phyloP scores from a whole-genome alignment of 2,113 vertebrate genomes.

The Dromiciops gliroides region DNA sequence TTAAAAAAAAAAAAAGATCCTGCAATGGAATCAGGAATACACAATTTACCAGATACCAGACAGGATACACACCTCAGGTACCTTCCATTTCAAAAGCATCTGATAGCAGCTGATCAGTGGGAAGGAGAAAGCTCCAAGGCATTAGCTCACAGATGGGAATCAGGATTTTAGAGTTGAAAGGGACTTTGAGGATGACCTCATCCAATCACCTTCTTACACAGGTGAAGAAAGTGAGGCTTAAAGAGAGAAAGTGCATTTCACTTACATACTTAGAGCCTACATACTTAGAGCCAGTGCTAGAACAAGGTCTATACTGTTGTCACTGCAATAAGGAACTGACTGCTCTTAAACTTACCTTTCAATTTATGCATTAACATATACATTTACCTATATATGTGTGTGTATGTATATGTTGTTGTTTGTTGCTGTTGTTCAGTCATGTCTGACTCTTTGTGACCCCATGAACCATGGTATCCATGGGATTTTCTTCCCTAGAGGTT shows the following conservation, averaged over 20 bases:
- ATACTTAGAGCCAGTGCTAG: background rate
- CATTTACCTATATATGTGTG: too few species aligned
- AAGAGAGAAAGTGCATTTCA: background rate
- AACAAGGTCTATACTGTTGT: background rate
- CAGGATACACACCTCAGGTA: too few species aligned
- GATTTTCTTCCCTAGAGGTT: background rate
- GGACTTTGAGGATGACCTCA: background rate
- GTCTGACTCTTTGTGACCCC: background rate
- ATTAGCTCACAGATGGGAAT: background rate
- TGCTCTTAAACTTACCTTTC: background rate
- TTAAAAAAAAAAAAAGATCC: background rate
- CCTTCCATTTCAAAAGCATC: too few species aligned
- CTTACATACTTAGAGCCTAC: background rate
- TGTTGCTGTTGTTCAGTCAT: background rate
- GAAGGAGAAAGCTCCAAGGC: too few species aligned
- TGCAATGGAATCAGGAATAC: background rate
- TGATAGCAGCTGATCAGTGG: too few species aligned
- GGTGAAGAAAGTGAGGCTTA: background rate
- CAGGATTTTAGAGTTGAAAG: background rate
- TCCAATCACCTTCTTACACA: background rate
- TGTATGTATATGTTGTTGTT: background rate
- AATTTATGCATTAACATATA: background rate
- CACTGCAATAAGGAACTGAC: background rate
- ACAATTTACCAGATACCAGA: background rate
- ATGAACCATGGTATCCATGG: background rate